Base-by-base conservation (phyloP, 2,797 vertebrate genomes). In the Scarus forsteni region DNA sequence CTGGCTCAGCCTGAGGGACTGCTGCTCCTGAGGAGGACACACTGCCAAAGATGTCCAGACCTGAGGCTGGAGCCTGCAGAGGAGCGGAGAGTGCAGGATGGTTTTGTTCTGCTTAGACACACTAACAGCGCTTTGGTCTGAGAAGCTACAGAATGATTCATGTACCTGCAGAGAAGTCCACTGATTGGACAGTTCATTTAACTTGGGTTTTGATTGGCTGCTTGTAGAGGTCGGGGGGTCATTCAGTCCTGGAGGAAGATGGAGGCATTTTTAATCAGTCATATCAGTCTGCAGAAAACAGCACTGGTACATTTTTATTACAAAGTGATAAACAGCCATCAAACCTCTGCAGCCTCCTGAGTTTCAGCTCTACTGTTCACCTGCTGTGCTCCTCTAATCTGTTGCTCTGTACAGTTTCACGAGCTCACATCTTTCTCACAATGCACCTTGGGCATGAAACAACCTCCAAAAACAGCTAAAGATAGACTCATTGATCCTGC, bases 91-190 rank as follows among this genome's bases (percentile, higher is more conserved):
- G 35, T 45, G 51, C 1, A 4, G 10, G 10, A 52, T 13, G 0
- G 19, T 19, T 35, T 3, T 14, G 6, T 1, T 42, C 12, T 60
- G 8, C 3, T 3, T 6, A 53, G 1, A 60, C 14, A 63, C n/a
- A 35, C 1, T 6, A 12, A 51, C 34, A 1, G 16, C 7, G 19
- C 15, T 58, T 56, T 13, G 1, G 3, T 10, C 7, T 3, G 12
- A 6, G 7, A 13, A 27, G 6, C 48, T 27, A 2, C 2, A 27
- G 4, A 27, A 27, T 27, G 27, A 34, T 44, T 14, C 36, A 8
- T 13, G 34, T 77, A 98, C 97, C 97, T 97, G 95, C 75, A 96
- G 86, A 43, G 96, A 92, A 19, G 89, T 94, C 96, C 96, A 96
- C 50, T 95, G 96, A 81, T 64, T 91, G 67, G 82, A 94, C 48